These are phyloP conservation scores for Achlya flavicornis DNA, from an alignment of 2,888 invertebrate species.

Conservation along the genomic window DNA sequence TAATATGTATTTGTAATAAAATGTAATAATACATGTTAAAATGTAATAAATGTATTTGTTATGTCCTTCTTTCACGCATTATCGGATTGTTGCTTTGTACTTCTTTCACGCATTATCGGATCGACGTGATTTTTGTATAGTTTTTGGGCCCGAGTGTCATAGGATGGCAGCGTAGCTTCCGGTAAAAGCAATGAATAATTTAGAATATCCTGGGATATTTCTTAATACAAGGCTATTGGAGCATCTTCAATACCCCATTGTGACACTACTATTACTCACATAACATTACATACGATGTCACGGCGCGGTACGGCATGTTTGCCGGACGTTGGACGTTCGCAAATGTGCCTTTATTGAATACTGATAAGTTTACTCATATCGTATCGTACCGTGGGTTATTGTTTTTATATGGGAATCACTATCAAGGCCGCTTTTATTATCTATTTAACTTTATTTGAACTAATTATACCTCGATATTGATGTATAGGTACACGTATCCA, in stretches of 20 bases:
- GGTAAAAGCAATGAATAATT: background rate
- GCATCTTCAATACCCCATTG: slow-evolving; percentile 49
- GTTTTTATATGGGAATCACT: slow-evolving; percentile 45
- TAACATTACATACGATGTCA: slow-evolving; percentile 49
- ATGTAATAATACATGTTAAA: no score
- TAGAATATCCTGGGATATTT: background rate
- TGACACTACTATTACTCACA: slow-evolving; percentile 61
- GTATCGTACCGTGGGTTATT: slow-evolving; percentile 42
- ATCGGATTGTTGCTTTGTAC: no score
- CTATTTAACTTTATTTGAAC: background rate
- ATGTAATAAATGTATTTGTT: no score
- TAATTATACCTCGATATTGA: no score
- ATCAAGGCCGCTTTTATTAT: slow-evolving; percentile 27
- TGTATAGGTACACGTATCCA: no score
- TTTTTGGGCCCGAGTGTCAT: no score
- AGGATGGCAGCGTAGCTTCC: no score
- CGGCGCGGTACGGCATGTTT: slow-evolving; percentile 52
- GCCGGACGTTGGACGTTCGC: slow-evolving; percentile 43
- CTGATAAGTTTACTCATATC: slow-evolving; percentile 63
- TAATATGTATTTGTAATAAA: no score
- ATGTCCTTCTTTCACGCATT: no score
- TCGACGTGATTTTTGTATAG: no score
- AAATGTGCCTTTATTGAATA: slow-evolving; percentile 63
- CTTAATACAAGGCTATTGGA: slow-evolving; percentile 24
- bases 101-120: no score